Percentiles rank a stretch among this genome's conserved stretches.
These are phyloP conservation scores for Cyphomyrmex costatus DNA, from an alignment of 1,140 invertebrate species.

Conservation along the genomic window DNA sequence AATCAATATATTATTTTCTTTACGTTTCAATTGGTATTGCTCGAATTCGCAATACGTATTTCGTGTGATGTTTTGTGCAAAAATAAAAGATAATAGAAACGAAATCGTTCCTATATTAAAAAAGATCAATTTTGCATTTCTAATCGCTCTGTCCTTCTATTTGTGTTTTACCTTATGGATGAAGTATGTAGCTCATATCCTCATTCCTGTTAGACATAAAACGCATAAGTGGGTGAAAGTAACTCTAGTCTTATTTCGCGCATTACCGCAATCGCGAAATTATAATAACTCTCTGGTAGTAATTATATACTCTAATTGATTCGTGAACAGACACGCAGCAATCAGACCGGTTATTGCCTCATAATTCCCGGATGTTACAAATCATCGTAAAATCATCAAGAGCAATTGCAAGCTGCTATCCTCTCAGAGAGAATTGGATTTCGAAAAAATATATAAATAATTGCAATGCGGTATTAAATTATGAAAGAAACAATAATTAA, in stretches of 20 bases:
- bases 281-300: conserved; percentile 45
- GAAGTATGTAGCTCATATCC: not conserved
- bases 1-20: conserved; percentile 11
- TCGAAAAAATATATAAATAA: conserved; percentile 36
- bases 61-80: too few species aligned
- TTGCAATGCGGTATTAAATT: conserved; percentile 26
- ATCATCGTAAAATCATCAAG: conserved; percentile 34
- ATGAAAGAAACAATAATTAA: conserved; percentile 52
- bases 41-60: not conserved
- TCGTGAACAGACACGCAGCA: conserved; percentile 21
- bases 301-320: conserved; percentile 54
- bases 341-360: conserved; percentile 28
- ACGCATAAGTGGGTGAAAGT: conserved; percentile 4
- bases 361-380: conserved; percentile 44
- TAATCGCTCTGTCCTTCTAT: not conserved
- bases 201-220: not conserved
- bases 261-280: conserved; percentile 23
- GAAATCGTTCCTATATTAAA: conserved; percentile 4
- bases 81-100: not conserved
- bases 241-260: conserved; percentile 31
- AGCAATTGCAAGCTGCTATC: not conserved
- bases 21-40: not conserved
- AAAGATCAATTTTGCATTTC: not conserved
- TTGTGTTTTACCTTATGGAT: not conserved
- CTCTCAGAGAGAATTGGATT: conserved; percentile 19